A percentile compares a stretch with the other conserved stretches of the same genome.
Evolutionary conservation across 1,140 invertebrate species (phyloP).

Genomic region (Lasaia peninsularis): DNA sequence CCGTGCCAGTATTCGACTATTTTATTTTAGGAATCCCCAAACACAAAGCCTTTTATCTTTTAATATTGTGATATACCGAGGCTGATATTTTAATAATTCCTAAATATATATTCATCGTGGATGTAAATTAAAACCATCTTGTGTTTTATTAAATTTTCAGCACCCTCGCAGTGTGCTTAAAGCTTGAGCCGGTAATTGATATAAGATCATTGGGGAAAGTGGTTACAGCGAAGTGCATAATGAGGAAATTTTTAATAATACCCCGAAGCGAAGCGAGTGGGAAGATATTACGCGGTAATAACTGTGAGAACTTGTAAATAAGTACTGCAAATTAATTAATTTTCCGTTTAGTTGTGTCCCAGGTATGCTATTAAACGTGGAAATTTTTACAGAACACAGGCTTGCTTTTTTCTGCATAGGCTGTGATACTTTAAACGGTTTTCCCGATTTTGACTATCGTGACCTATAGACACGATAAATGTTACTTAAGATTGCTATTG

Average conservation of each 20-base stretch:
- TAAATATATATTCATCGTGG: neutral
- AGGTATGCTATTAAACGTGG: no score
- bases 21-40: no score
- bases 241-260: conserved; percentile 21
- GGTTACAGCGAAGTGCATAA: conserved; percentile 17
- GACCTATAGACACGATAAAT: no score
- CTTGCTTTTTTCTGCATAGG: no score
- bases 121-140: conserved; percentile 5
- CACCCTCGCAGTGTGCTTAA: conserved; percentile 21
- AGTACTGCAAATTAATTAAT: neutral
- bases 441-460: no score
- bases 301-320: conserved; percentile 24
- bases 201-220: conserved; percentile 19
- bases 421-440: no score
- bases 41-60: neutral
- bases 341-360: neutral
- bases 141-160: conserved; percentile 7
- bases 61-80: neutral
- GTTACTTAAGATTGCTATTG: no score
- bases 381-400: no score
- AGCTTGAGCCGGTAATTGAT: conserved; percentile 15
- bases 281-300: conserved; percentile 21
- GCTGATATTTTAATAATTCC: conserved; percentile 11
- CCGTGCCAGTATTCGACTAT: no score
- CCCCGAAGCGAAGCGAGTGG: neutral